A percentile compares a stretch with the other conserved stretches of the same genome.
Evolutionary conservation across 2,888 invertebrate genomes (phyloP).

Genomic region (Limenitis arthemis): DNA sequence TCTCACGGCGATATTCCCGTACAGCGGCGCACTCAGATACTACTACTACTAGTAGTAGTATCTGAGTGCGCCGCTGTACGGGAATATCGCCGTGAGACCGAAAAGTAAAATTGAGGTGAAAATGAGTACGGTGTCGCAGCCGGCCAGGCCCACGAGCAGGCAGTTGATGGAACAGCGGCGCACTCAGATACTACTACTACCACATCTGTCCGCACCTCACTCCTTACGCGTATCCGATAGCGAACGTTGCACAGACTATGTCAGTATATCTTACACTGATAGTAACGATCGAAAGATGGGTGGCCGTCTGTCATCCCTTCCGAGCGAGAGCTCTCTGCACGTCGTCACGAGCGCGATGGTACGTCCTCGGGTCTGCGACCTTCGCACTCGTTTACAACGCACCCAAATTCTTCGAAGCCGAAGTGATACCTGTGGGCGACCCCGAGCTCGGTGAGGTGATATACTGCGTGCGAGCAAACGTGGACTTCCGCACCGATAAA

Average conservation of each 20-base stretch:
- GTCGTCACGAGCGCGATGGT: conserved; percentile 86
- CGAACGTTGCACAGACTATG: conserved; percentile 91
- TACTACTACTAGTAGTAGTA: too few species aligned
- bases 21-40: too few species aligned
- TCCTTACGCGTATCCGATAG: conserved; percentile 85
- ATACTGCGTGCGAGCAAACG: conserved; percentile 80
- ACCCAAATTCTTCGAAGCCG: conserved; percentile 83
- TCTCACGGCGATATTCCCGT: too few species aligned
- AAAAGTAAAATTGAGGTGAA: conserved; percentile 89
- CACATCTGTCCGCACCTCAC: conserved; percentile 86
- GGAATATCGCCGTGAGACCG: conserved; percentile 88
- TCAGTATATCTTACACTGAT: conserved; percentile 93
- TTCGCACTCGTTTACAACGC: conserved; percentile 90
- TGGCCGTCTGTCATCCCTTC: conserved; percentile 93
- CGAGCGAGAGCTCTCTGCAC: conserved; percentile 92
- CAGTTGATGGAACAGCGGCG: too few species aligned
- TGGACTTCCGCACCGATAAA: conserved; percentile 76
- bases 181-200: conserved; percentile 83
- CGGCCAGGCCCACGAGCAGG: conserved; percentile 92
- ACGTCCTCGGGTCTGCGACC: conserved; percentile 85
- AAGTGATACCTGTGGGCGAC: conserved; percentile 52
- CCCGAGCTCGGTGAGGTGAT: conserved; percentile 71
- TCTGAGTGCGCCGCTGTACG: conserved; percentile 87
- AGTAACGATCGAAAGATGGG: conserved; percentile 94
- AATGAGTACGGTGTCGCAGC: conserved; percentile 93